Conservation (phyloP, 2,888 invertebrate genomes). For the Tenthredo mesomela region DNA sequence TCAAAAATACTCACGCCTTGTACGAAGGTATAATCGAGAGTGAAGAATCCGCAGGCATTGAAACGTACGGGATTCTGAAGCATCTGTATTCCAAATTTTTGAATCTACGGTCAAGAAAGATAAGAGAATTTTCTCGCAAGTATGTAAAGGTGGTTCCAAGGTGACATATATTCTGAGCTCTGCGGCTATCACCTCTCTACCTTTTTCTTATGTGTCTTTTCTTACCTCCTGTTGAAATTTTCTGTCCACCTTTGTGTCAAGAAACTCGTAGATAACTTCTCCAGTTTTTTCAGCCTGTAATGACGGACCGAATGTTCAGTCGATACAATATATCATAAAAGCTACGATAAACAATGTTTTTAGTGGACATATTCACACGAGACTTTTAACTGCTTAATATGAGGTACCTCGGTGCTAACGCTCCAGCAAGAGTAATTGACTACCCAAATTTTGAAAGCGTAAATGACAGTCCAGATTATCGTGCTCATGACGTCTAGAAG, state of each 20-base stretch:
- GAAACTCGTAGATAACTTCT: slow-evolving; percentile 4
- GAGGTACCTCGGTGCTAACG: neutral
- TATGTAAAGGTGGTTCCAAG: neutral
- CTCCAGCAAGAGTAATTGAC: neutral
- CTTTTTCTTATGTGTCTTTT: too few species aligned
- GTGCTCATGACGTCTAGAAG: neutral
- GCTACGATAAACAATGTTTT: too few species aligned
- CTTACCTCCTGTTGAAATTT: neutral
- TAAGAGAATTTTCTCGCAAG: neutral
- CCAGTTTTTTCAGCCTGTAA: slow-evolving; percentile 3
- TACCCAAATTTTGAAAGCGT: neutral
- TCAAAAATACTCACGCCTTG: neutral
- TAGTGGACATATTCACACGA: too few species aligned
- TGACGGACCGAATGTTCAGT: neutral
- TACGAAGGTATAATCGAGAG: slow-evolving; percentile 49
- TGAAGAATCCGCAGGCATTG: slow-evolving; percentile 54
- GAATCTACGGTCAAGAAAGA: neutral
- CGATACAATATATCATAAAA: too few species aligned
- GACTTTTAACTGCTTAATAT: too few species aligned
- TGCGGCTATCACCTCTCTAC: too few species aligned
- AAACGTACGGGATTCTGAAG: slow-evolving; percentile 38
- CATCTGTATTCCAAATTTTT: neutral
- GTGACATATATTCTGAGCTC: too few species aligned
- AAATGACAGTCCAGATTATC: neutral
- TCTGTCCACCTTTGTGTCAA: neutral